These are phyloP conservation scores for Drosophila neocordata DNA, from an alignment of 1,140 invertebrate genomes.

Conservation along the genomic window DNA sequence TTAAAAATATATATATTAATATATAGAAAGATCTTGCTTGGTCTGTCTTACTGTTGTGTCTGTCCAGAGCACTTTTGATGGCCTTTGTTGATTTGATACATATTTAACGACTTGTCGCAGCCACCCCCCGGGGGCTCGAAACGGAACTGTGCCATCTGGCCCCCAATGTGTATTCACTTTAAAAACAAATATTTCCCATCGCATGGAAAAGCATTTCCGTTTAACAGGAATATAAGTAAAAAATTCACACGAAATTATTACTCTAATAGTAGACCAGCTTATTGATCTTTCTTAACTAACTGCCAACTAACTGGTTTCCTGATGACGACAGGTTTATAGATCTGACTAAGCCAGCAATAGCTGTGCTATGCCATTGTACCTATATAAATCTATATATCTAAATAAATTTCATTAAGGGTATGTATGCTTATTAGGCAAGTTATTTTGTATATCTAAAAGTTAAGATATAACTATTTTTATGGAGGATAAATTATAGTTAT, in stretches of 20 bases:
- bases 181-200: conserved; percentile 1
- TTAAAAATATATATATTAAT: conserved; percentile 36
- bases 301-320: conserved; percentile 43
- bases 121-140: conserved; percentile 23
- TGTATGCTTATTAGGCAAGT: no score
- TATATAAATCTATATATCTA: no score
- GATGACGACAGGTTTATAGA: conserved; percentile 24
- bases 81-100: conserved; percentile 12
- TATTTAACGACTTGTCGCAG: conserved; percentile 26
- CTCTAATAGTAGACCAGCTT: neutral
- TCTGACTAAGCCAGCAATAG: conserved; percentile 8
- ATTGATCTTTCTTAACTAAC: conserved; percentile 23
- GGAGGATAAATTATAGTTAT: no score
- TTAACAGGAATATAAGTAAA: conserved; percentile 38
- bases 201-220: conserved; percentile 66
- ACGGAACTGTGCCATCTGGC: conserved; percentile 21
- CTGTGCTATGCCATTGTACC: no score
- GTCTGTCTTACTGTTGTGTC: conserved; percentile 8
- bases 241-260: conserved; percentile 33
- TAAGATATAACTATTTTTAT: no score
- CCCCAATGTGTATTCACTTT: neutral
- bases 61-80: conserved; percentile 31
- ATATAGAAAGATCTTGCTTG: neutral
- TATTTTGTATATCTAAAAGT: no score
- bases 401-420: no score